These are phyloP conservation scores for Strigamia maritima DNA, from an alignment of 2,888 invertebrate species.

Conservation along the genomic window DNA sequence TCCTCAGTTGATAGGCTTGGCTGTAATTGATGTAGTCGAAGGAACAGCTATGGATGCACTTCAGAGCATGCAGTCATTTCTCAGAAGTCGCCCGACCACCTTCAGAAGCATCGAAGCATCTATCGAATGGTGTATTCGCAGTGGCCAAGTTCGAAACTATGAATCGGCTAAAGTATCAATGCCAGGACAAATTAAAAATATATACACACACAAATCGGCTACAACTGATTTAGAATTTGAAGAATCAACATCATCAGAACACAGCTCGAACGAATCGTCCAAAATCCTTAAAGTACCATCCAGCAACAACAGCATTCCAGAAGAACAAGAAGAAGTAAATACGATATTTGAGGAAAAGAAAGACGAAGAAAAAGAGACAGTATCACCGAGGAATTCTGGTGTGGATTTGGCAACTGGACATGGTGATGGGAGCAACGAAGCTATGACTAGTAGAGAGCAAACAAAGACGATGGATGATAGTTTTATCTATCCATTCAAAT, in stretches of 20 bases:
- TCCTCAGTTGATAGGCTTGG: conserved; percentile 69
- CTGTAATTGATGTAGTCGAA: conserved; percentile 98
- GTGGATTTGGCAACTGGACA: background rate
- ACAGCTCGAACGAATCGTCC: conserved; percentile 12
- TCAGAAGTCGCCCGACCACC: conserved; percentile 79
- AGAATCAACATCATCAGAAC: background rate
- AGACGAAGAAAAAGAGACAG: conserved; percentile 35
- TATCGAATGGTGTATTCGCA: conserved; percentile 92
- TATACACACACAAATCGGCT: conserved; percentile 64
- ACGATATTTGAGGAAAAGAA: background rate
- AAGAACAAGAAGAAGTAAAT: conserved; percentile 37
- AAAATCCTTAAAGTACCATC: background rate
- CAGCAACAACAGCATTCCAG: conserved; percentile 34
- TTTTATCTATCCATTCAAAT: background rate
- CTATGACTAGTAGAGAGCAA: no score
- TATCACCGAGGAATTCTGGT: background rate
- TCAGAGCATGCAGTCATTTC: conserved; percentile 90
- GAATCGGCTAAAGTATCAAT: conserved; percentile 92
- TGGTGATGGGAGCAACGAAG: background rate
- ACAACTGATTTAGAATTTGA: conserved; percentile 61
- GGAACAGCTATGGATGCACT: conserved; percentile 93
- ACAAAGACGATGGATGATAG: background rate
- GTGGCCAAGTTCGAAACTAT: conserved; percentile 86
- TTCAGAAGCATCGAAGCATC: conserved; percentile 87
- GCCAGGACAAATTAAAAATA: conserved; percentile 90